These are phyloP conservation scores for Hydrozoanthus gracilis DNA, from an alignment of 92 coral and sea anemone genomes.

Conservation along the genomic window DNA sequence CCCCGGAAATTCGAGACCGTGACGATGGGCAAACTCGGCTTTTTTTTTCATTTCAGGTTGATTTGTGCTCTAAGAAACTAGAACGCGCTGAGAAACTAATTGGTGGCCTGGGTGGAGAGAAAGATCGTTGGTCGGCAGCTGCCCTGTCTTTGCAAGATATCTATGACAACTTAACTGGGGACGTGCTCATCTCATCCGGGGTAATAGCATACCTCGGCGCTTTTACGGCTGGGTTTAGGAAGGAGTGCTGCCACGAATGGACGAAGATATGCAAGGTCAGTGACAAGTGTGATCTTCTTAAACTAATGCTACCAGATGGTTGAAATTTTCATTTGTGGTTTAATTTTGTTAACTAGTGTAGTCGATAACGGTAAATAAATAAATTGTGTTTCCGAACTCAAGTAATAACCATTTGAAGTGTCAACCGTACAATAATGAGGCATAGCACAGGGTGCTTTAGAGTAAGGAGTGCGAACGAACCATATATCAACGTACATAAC, in stretches of 20 bases:
- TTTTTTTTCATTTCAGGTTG: constrained; percentile 70
- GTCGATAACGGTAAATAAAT: too few species aligned
- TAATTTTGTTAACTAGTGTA: too few species aligned
- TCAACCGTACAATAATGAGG: too few species aligned
- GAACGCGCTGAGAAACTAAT: constrained; percentile 97
- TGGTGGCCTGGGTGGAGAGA: constrained; percentile 99
- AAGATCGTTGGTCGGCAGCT: constrained; percentile 99
- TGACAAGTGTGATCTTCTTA: too few species aligned
- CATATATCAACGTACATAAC: too few species aligned
- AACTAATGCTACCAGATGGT: not conserved
- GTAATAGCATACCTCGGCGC: constrained; percentile 99
- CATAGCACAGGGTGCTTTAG: too few species aligned
- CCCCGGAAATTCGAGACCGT: not conserved
- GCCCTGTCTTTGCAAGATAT: constrained; percentile 89
- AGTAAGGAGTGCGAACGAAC: too few species aligned
- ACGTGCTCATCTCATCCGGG: constrained; percentile 97
- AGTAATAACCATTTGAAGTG: too few species aligned
- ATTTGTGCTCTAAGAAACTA: constrained; percentile 96
- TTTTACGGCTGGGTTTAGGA: constrained; percentile 95
- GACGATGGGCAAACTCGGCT: not conserved
- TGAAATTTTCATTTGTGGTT: too few species aligned
- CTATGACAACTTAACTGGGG: constrained; percentile 97
- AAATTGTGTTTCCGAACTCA: too few species aligned
- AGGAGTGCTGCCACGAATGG: constrained; percentile 96
- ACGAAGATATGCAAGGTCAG: constrained; percentile 94